Percentiles rank a stretch among this genome's conserved stretches.
phyloP scores from a whole-genome alignment of 2,888 invertebrate genomes.

The Lacanobia wlatinum region DNA sequence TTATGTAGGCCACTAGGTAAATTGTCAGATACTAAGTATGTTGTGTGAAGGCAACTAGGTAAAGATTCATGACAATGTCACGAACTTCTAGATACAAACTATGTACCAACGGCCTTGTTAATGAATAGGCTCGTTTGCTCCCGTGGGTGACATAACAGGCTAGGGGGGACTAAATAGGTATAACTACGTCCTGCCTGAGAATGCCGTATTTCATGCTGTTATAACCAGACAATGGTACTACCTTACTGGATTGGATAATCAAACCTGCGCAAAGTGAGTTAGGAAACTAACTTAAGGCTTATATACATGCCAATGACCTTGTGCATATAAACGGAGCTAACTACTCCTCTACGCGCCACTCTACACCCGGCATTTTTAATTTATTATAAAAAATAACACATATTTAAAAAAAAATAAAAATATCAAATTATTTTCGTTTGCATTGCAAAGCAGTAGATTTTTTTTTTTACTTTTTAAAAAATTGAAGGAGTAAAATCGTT shows the following conservation, averaged over 20 bases:
- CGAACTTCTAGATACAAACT: constrained; percentile 31
- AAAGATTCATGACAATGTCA: constrained; percentile 19
- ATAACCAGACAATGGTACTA: constrained; percentile 16
- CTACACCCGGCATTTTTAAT: too few species aligned
- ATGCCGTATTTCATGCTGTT: constrained; percentile 27
- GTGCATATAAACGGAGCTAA: too few species aligned
- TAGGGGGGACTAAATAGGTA: constrained; percentile 45
- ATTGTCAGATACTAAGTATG: background rate
- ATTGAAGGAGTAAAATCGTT: too few species aligned
- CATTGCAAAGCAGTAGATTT: too few species aligned
- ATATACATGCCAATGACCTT: too few species aligned
- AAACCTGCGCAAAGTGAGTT: background rate
- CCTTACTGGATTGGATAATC: background rate
- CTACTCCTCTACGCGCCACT: too few species aligned
- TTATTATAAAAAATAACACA: too few species aligned
- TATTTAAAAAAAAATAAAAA: too few species aligned
- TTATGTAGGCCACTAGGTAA: too few species aligned
- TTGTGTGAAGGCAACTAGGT: background rate
- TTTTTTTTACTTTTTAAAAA: too few species aligned
- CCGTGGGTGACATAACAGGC: constrained; percentile 33
- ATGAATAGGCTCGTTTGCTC: constrained; percentile 44
- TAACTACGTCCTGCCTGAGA: constrained; percentile 44
- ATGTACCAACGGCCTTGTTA: constrained; percentile 29
- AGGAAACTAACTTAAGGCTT: too few species aligned
- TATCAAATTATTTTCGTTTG: too few species aligned